These are phyloP conservation scores for Syrphus vitripennis DNA, from an alignment of 2,888 invertebrate genomes.

Conservation along the genomic window DNA sequence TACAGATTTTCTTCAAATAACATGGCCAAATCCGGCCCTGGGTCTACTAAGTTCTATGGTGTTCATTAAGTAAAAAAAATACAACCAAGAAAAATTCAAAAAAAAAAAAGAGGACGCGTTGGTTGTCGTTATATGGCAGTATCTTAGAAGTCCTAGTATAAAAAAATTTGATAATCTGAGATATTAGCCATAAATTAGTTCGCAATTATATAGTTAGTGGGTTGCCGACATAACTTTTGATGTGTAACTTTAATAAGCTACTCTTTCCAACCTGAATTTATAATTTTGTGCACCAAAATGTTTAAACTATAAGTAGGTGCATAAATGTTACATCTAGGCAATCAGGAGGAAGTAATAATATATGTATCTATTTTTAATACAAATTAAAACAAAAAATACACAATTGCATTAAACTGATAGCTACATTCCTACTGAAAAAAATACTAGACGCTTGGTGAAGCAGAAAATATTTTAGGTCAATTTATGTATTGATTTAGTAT, in stretches of 20 bases:
- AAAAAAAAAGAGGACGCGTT: not conserved
- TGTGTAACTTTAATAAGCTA: not conserved
- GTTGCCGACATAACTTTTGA: not conserved
- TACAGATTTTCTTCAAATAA: not conserved
- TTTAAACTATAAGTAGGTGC: not conserved
- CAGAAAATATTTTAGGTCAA: not conserved
- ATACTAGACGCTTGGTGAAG: not conserved
- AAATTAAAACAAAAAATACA: not conserved
- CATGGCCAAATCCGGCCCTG: not conserved
- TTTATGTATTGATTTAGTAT: not conserved
- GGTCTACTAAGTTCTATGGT: constrained; percentile 33
- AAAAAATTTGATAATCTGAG: constrained; percentile 31
- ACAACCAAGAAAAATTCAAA: constrained; percentile 18
- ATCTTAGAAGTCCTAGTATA: constrained; percentile 51
- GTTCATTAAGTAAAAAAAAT: constrained; percentile 36
- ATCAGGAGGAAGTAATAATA: not conserved
- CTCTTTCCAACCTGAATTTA: too few species aligned
- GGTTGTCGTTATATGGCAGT: constrained; percentile 41
- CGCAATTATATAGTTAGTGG: constrained; percentile 43
- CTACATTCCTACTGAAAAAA: too few species aligned
- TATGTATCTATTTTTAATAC: not conserved
- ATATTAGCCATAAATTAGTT: constrained; percentile 55
- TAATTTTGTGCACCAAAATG: not conserved
- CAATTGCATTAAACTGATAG: not conserved
- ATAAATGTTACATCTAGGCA: not conserved